Evolutionary conservation across 2,113 vertebrate genomes (phyloP), one percentile per base, ranked within the genome.

Genomic region (Trachemys scripta): DNA sequence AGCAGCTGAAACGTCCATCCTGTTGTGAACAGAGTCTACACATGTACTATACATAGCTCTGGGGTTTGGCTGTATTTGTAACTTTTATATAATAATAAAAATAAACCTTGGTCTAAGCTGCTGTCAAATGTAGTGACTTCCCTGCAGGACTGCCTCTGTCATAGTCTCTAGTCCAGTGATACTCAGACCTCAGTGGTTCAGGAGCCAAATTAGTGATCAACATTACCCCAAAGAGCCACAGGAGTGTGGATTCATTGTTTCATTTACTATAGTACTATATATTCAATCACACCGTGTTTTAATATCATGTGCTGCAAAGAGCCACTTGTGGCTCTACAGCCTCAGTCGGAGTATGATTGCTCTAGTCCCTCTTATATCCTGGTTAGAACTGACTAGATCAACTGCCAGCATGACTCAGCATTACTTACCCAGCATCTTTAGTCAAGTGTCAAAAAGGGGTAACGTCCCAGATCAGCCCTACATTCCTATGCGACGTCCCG

Each of bases 341-440:
- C 10, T 27, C 50, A 69, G 42, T 50, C 76, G 42, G 16, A 8
- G 5, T 35, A 3, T 17, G 25, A 20, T 31, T 24, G 35, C 27
- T n/a, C 8, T 42, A 76, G 54, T n/a, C 45, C n/a, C 5, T 22
- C 49, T 53, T 7, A 10, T 31, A 45, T 59, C 62, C 1, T 1
- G 50, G 53, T 49, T 7, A 1, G 0, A 22, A 25, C 27, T 17
- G 16, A 25, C 9, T 25, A n/a, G 47, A 47, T 24, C 72, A 24
- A 57, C 54, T 78, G 42, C 22, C 45, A 45, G 72, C 72, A 45
- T 45, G 22, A 76, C 12, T 45, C 11, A 45, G 11, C 42, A 76
- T 45, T 76, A 25, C 38, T 45, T 45, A 76, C 42, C 20, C 24
- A 76, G 38, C 38, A 45, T 45, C 42, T 76, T 76, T 42, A 75